Evolutionary conservation across 1,140 invertebrate genomes (phyloP), one percentile per base, ranked within the genome.

Genomic region (Platyura marginata): DNA sequence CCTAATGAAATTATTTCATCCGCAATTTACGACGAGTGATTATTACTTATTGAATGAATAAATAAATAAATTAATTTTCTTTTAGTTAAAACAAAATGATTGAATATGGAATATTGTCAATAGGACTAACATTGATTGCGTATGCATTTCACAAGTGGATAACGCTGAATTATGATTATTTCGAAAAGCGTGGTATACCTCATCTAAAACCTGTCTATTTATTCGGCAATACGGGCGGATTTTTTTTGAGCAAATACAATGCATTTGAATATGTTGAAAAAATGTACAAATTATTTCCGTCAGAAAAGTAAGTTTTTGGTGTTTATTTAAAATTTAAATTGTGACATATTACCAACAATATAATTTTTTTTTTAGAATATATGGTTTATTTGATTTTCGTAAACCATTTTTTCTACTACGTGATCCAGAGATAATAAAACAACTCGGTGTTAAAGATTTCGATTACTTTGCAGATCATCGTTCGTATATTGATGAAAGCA

Each of bases 361-460:
- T 5, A 13, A 47, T 32, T 20, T 25, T 9, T 34, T 49, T 39
- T 48, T 21, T 40, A 59, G 52, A 34, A 56, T 58, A 36, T 51
- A 57, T 44, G 63, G 62, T 5, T 41, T 55, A 1, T 62, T 52
- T 44, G 52, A 63, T 21, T 51, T 59, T 33, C 42, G 25, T 21
- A 48, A 43, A 3, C 61, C 62, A 3, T 44, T 52, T 1, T 42
- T 63, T 3, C 32, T 64, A 1, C 44, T 63, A 0, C 44, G 52
- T 5, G 61, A 63, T 39, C 54, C 52, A 0, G 55, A 65, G 10
- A 43, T 64, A 0, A 60, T 65, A 3, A 61, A 62, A 21, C 49
- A 52, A 8, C 54, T 65, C n/a, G 42, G 55, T 6, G 49, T 65
- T 3, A 65, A 63, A 21, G 53, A 67, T 44, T 69, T 69, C 44